These are phyloP conservation scores for Cheirogaleus major DNA, from an alignment of 2,797 vertebrate species.

Conservation along the genomic window DNA sequence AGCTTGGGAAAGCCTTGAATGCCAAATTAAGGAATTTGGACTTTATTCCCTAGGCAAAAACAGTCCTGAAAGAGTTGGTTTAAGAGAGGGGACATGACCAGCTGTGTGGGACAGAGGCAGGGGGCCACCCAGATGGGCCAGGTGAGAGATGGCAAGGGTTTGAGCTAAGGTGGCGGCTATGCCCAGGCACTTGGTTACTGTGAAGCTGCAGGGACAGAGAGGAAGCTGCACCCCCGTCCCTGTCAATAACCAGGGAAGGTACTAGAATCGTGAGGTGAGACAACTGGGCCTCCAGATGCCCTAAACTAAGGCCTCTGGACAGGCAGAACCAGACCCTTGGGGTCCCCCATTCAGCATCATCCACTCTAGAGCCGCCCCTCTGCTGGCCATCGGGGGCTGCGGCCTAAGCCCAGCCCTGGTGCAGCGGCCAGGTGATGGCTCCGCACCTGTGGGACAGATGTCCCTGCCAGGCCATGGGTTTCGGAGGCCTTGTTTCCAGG, in stretches of 20 bases:
- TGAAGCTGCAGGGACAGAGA: background rate
- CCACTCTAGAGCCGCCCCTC: background rate
- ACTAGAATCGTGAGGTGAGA: background rate
- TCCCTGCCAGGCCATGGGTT: background rate
- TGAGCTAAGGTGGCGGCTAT: background rate
- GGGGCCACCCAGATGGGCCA: background rate
- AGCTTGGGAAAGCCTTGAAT: background rate
- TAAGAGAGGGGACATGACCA: background rate
- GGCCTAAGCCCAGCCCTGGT: background rate
- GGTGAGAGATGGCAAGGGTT: background rate
- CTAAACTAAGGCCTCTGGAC: background rate
- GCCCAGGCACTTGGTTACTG: background rate
- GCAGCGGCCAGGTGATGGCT: background rate
- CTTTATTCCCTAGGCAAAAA: background rate
- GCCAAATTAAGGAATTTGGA: background rate
- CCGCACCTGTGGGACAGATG: background rate
- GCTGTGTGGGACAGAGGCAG: background rate
- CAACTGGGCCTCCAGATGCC: background rate
- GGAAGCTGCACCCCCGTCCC: fast-evolving
- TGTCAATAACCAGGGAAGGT: background rate
- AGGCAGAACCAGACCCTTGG: background rate
- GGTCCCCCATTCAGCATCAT: background rate
- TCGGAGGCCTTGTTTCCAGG: background rate
- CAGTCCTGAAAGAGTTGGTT: background rate
- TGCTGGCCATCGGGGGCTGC: background rate